Conservation (phyloP, 2,113 vertebrate genomes). For the Ictidomys tridecemlineatus region DNA sequence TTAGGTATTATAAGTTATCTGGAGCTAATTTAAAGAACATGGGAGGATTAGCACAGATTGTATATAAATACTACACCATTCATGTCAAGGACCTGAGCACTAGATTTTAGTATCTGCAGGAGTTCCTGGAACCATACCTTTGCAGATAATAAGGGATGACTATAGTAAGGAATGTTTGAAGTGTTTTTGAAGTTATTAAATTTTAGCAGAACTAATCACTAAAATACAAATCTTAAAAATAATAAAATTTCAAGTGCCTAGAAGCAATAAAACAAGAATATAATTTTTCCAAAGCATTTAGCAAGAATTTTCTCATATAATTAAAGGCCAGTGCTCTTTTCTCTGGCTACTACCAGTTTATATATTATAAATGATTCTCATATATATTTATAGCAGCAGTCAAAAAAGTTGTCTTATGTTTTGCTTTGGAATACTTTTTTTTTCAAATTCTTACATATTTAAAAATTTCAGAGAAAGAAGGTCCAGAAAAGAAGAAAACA, state of each 20-base stretch:
- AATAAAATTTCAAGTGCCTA: slow-evolving; percentile 43
- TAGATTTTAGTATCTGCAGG: not conserved
- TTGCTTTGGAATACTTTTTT: slow-evolving; percentile 65
- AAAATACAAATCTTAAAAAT: slow-evolving; percentile 38
- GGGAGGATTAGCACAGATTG: not conserved
- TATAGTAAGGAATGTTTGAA: slow-evolving; percentile 38
- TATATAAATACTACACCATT: not conserved
- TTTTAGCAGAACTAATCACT: slow-evolving; percentile 34
- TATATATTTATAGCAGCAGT: not conserved
- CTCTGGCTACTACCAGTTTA: not conserved
- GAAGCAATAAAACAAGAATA: slow-evolving; percentile 45
- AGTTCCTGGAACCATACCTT: not conserved
- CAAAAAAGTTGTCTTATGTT: not conserved
- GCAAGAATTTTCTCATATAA: slow-evolving; percentile 17
- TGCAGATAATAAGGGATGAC: not conserved
- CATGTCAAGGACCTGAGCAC: not conserved
- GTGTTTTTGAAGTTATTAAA: slow-evolving; percentile 40
- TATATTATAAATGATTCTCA: not conserved
- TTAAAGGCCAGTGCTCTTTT: slow-evolving; percentile 27
- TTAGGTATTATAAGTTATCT: not conserved
- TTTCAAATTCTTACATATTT: slow-evolving; percentile 78
- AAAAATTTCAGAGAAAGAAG: slow-evolving; percentile 96
- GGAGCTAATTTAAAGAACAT: not conserved
- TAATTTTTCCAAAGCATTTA: slow-evolving; percentile 47
- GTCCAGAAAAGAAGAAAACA: slow-evolving; percentile 97